Base-by-base conservation (phyloP, 2,797 vertebrate species). In the Acrocephalus scirpaceus region DNA sequence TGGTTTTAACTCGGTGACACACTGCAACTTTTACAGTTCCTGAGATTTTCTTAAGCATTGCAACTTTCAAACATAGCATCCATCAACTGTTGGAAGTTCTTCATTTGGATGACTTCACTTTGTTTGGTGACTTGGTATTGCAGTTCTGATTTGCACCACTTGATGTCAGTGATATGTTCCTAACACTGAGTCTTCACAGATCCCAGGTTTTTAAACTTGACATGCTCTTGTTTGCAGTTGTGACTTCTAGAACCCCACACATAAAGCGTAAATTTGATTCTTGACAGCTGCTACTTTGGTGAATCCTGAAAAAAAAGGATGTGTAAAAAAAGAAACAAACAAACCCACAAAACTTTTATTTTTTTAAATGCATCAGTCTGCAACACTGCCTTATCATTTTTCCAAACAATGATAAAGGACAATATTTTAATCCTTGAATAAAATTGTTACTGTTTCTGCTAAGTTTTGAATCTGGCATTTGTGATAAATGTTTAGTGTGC, bases 101-200 rank as follows among this genome's bases (percentile, higher is more conserved):
- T 23, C 0, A 0, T 65, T 75, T 27, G 40, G 11, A 9, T 73
- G 20, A n/a, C 23, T 83, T 60, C 6, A 6, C 80, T 62, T 42
- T 4, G 6, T 67, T 58, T 22, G 5, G 6, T 57, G 26, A 32
- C 20, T 69, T 71, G 20, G 11, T 78, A 21, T 51, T 93, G 90
- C 74, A 88, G 1, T 96, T 94, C 76, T 79, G 16, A 40, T 64
- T 70, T 81, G 34, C 14, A 73, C 95, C 94, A 84, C 92, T 95
- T 91, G 84, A 73, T 93, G 95, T 92, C 96, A 96, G 95, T 91
- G 80, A 19, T 89, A 61, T 0, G 23, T 82, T 87, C 74, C 23
- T 62, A 66, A 85, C 26, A 38, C 14, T 14, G 22, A 34, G 45
- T 18, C 50, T 34, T 56, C 18, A 22, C 2, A 29, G 16, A 40